A percentile compares a stretch with the other conserved stretches of the same genome.
Evolutionary conservation across 2,113 vertebrate species (phyloP).

Genomic region (Dicrurus megarhynchus): DNA sequence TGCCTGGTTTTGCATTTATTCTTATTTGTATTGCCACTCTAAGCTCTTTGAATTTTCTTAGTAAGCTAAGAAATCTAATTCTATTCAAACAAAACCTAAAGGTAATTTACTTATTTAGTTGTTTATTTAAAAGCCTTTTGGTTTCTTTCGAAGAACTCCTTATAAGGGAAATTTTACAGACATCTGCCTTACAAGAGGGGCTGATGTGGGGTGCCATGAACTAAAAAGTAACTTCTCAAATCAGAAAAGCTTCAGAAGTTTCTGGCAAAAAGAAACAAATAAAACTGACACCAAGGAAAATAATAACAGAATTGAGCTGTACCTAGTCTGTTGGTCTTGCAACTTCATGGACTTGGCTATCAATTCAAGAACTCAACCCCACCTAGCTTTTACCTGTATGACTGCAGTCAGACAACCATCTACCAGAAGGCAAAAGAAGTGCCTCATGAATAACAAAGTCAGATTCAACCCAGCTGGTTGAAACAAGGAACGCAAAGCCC

Average conservation of each 20-base stretch:
- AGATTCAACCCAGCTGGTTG: not conserved
- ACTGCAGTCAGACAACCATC: not conserved
- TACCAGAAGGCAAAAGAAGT: not conserved
- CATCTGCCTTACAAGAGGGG: not conserved
- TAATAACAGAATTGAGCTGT: not conserved
- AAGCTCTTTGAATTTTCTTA: not conserved
- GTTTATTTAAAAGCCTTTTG: not conserved
- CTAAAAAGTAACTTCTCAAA: not conserved
- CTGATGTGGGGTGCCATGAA: not conserved
- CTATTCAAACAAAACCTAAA: not conserved
- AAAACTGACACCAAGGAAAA: not conserved
- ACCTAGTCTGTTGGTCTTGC: not conserved
- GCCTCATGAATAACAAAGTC: not conserved
- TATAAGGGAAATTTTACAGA: not conserved
- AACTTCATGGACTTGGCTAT: not conserved
- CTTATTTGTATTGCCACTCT: not conserved
- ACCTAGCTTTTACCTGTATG: not conserved
- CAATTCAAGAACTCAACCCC: not conserved
- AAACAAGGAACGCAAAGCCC: not conserved
- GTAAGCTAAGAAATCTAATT: not conserved
- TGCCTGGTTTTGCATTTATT: not conserved
- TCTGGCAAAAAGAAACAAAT: not conserved
- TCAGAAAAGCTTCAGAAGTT: not conserved
- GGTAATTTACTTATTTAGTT: not conserved
- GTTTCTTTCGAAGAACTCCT: not conserved